These are phyloP conservation scores for Platygyra sinensis DNA, from an alignment of 64 coral and sea anemone species.

Conservation along the genomic window DNA sequence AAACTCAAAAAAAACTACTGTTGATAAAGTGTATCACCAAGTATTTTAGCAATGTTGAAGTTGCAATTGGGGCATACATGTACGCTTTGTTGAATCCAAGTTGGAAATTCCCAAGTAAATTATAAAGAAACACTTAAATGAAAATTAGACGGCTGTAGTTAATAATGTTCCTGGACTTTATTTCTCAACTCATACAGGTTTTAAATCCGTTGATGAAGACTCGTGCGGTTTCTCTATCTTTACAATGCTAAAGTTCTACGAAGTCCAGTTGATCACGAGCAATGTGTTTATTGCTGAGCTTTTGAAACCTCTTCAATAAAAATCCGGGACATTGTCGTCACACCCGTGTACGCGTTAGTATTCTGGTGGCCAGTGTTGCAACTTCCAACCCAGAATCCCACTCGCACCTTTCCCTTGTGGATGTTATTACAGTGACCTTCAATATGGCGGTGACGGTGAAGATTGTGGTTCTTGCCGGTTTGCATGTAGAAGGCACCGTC, in stretches of 20 bases:
- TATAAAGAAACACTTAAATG: too few relatives aligned
- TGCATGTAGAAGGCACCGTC: not conserved
- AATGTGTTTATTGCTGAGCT: not conserved
- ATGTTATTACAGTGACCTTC: constrained; percentile 11
- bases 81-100: too few relatives aligned
- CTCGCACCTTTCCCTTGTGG: not conserved
- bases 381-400: not conserved
- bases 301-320: not conserved
- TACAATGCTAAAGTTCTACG: not conserved
- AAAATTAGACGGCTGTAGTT: too few relatives aligned
- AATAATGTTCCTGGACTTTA: too few relatives aligned
- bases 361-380: not conserved
- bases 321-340: not conserved
- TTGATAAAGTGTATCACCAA: too few relatives aligned
- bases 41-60: too few relatives aligned
- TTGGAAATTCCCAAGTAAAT: too few relatives aligned
- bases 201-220: too few relatives aligned
- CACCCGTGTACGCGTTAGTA: not conserved
- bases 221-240: too few relatives aligned
- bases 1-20: too few relatives aligned
- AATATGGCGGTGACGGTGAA: not conserved
- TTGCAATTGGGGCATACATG: too few relatives aligned
- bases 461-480: not conserved
- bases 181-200: too few relatives aligned
- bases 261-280: not conserved